Evolutionary conservation across 2,797 vertebrate genomes (phyloP).

Genomic region (Mormyrus hasselquistii): DNA sequence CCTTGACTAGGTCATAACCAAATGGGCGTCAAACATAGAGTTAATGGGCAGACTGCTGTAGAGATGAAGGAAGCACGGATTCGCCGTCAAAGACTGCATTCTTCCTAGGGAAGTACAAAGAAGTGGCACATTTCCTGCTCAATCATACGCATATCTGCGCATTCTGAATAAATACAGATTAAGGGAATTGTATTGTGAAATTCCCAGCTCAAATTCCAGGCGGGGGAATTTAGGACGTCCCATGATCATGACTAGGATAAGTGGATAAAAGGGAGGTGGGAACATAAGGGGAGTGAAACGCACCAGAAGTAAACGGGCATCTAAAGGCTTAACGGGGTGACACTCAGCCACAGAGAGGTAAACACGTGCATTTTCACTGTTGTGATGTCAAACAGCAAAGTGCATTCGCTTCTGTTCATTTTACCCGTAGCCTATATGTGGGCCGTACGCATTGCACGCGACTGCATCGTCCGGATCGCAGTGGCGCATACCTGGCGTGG

Average conservation of each 20-base stretch:
- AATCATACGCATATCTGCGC: background rate
- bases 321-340: background rate
- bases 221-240: background rate
- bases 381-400: background rate
- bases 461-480: background rate
- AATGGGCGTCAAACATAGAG: background rate
- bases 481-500: slow-evolving; percentile 63
- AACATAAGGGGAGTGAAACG: background rate
- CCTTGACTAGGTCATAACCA: background rate
- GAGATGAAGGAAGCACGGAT: background rate
- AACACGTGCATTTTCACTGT: background rate
- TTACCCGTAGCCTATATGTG: background rate
- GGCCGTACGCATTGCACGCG: background rate
- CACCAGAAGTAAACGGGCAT: background rate
- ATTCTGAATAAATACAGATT: background rate
- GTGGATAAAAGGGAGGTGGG: background rate
- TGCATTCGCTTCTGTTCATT: background rate
- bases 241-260: background rate
- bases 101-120: background rate
- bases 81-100: background rate
- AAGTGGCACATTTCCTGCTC: background rate
- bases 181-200: background rate
- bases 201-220: background rate
- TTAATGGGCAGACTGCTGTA: background rate
- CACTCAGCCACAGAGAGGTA: background rate